phyloP scores from a whole-genome alignment of 2,797 vertebrate genomes.

The Helicolenus hilgendorfi region DNA sequence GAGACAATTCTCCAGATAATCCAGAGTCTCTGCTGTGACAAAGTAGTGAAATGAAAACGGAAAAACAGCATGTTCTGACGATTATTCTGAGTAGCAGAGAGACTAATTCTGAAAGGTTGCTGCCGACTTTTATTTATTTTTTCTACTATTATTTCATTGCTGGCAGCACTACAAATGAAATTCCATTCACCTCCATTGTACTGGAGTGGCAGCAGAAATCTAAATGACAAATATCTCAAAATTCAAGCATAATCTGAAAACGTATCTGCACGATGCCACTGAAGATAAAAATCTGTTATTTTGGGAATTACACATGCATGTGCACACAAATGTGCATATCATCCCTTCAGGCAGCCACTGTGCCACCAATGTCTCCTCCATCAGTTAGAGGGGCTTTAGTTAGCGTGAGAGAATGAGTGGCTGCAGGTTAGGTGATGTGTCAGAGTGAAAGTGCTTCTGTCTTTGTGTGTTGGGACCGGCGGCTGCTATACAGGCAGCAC shows the following conservation, averaged over 20 bases:
- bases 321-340: neutral
- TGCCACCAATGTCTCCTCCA: constrained; percentile 33
- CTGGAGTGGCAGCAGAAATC: neutral
- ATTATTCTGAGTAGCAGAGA: neutral
- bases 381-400: constrained; percentile 11
- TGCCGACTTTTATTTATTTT: neutral
- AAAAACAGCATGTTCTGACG: neutral
- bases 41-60: neutral
- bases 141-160: neutral
- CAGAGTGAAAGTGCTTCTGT: constrained; percentile 41
- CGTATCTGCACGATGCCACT: neutral
- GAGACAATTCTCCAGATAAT: neutral
- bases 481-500: constrained; percentile 54
- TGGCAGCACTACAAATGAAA: neutral
- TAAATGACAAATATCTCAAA: neutral
- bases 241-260: neutral
- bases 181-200: neutral
- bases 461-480: constrained; percentile 59
- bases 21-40: neutral
- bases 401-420: constrained; percentile 37
- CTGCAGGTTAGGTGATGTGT: constrained; percentile 47
- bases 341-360: neutral
- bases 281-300: neutral
- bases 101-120: neutral
- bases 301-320: neutral